Conservation (phyloP, 2,888 invertebrate species). For the Spilarctia lutea region DNA sequence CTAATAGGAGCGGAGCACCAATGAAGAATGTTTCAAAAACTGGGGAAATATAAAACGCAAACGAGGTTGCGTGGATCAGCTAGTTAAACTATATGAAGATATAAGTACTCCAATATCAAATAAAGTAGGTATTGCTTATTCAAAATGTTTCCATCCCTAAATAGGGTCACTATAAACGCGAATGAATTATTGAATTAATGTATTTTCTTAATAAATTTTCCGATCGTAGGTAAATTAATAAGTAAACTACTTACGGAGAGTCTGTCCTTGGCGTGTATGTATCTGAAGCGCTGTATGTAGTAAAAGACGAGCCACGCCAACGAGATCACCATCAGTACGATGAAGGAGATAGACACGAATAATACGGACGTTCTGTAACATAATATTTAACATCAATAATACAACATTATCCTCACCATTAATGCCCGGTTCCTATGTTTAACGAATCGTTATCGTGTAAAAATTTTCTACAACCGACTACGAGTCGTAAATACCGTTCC, state of each 20-base stretch:
- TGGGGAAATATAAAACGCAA: no score
- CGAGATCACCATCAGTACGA: slow-evolving; percentile 97
- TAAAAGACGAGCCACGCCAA: slow-evolving; percentile 98
- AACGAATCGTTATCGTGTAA: no score
- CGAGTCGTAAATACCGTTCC: no score
- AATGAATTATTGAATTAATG: background rate
- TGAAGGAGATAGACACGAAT: slow-evolving; percentile 98
- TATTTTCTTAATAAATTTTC: background rate
- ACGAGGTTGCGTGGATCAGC: no score
- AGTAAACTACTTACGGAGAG: slow-evolving; percentile 90
- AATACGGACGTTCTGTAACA: slow-evolving; percentile 94
- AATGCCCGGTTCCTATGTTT: no score
- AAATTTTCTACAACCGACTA: no score
- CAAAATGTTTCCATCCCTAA: background rate
- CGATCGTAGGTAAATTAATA: background rate
- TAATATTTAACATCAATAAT: slow-evolving; percentile 17
- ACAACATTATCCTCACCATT: background rate
- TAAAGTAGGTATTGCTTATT: no score
- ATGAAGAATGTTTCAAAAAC: no score
- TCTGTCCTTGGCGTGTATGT: slow-evolving; percentile 97
- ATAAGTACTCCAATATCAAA: no score
- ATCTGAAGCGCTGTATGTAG: slow-evolving; percentile 97
- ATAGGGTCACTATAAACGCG: background rate
- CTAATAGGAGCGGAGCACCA: no score
- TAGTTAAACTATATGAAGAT: no score